Evolutionary conservation across 2,888 invertebrate species (phyloP).

Genomic region (Tipula vernalis): DNA sequence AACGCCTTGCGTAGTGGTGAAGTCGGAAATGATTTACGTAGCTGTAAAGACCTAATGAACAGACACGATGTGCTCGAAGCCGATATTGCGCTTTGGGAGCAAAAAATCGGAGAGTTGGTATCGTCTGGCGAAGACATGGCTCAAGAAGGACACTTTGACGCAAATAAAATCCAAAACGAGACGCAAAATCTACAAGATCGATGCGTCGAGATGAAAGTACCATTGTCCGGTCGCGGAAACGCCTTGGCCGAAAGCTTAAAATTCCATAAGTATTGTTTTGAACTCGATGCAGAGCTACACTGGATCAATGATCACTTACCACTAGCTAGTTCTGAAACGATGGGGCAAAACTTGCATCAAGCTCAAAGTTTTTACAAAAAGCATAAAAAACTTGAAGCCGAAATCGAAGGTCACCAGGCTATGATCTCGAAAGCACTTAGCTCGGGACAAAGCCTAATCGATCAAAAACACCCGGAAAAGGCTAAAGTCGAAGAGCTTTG

Average conservation of each 20-base stretch:
- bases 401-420: slow-evolving; percentile 75
- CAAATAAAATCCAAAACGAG: slow-evolving; percentile 67
- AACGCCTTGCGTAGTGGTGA: slow-evolving; percentile 64
- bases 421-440: slow-evolving; percentile 70
- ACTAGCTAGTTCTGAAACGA: slow-evolving; percentile 57
- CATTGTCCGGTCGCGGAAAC: slow-evolving; percentile 55
- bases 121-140: slow-evolving; percentile 80
- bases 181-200: slow-evolving; percentile 59
- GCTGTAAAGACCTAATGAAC: slow-evolving; percentile 80
- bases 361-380: slow-evolving; percentile 87
- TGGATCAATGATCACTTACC: slow-evolving; percentile 90
- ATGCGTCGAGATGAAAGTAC: slow-evolving; percentile 58
- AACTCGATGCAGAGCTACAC: slow-evolving; percentile 81
- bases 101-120: slow-evolving; percentile 64
- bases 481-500: slow-evolving; percentile 66
- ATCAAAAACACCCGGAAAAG: slow-evolving; percentile 67
- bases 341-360: slow-evolving; percentile 80
- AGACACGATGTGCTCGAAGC: slow-evolving; percentile 81
- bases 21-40: slow-evolving; percentile 77
- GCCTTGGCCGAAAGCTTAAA: slow-evolving; percentile 73
- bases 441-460: slow-evolving; percentile 63
- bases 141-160: slow-evolving; percentile 90
- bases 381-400: slow-evolving; percentile 84
- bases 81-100: slow-evolving; percentile 74
- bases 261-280: slow-evolving; percentile 87